Evolutionary conservation across 2,113 vertebrate species (phyloP), one percentile per base, ranked within the genome.

Genomic region (Uropsilus gracilis): DNA sequence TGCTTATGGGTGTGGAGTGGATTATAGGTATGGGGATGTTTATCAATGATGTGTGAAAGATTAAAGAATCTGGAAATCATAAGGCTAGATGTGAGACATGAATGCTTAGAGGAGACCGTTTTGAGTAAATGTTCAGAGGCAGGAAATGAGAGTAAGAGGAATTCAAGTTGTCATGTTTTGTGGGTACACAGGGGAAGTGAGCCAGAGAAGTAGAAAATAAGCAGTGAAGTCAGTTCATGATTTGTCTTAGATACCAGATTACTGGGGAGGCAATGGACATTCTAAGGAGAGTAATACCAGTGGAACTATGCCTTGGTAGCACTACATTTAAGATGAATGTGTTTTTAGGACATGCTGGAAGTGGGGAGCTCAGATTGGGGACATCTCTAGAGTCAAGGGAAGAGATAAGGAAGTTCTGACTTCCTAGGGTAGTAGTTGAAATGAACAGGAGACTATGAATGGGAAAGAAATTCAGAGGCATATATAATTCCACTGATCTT

Each of bases 51-150:
- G 44, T 37, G 44, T 30, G 46, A 69, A 28, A 28, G 50, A 61
- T 28, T 57, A 94, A 46, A 55, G 28, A 42, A 50, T 90, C n/a
- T 91, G 75, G 80, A 72, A 89, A 92, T 48, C 30, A 87, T 42
- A 90, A 9, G 30, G 48, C 10, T 92, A n/a, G 61, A 63, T 30
- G 42, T 28, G 44, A 80, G 39, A 42, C n/a, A 50, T n/a, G 26
- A 83, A 80, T 57, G 42, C 61, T 39, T n/a, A 42, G 9, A 17
- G 17, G 6, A 37, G 53, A 57, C 34, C 63, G 50, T 3, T 64
- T 8, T 44, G 72, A 73, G 26, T 64, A 37, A 82, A 68, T 30
- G 28, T 76, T 81, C 17, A 48, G 73, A 86, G 37, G 76, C 9
- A 59, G 85, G 50, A 88, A 85, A 6, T 87, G 63, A 86, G 22